Base-by-base conservation (phyloP, 92 coral and sea anemone genomes). In the Micromussa lordhowensis region DNA sequence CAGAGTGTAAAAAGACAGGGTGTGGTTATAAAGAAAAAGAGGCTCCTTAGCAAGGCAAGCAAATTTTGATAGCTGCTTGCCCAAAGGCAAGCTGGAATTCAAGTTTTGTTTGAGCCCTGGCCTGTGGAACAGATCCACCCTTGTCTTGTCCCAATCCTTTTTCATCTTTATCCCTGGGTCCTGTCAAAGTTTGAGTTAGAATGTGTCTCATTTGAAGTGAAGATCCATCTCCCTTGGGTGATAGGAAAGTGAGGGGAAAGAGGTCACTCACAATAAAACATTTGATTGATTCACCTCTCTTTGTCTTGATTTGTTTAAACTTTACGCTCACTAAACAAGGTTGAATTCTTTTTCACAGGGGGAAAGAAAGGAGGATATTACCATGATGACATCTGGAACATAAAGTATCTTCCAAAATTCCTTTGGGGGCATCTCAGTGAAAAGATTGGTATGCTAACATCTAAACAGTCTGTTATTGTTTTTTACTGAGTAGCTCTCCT, bases 351-450 rank as follows among this genome's bases (percentile, higher is more conserved):
- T 26, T 66, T 66, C 26, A 49, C 49, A 97, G 99, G 98, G 77
- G 99, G 99, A 24, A 97, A 97, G 87, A 97, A 96, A 87, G 90
- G 93, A 73, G 96, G 95, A 61, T 97, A 92, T 61, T 95, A 97
- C 81, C 98, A 95, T 82, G 99, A 97, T 91, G 99, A 97, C 55
- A 97, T 97, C 30, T 97, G 99, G 99, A 97, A 97, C 85, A 95
- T 95, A 83, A 97, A 97, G 57, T 97, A 97, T 77, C 94, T 97
- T 28, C 93, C 98, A 59, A 97, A 88, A 49, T 97, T 97, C 82
- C 89, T 89, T 61, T 97, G 99, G 99, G 89, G 94, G 31, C 99
- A 97, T 48, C 89, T 97, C 77, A 91, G 98, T 95, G 99, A 97
- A 87, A 96, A 96, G 83, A 95, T 90, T 61, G 98, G 99, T 97